Percentiles rank a stretch among this genome's conserved stretches.
Evolutionary conservation across 2,888 invertebrate genomes (phyloP).

Genomic region (Tupiocoris notatus): DNA sequence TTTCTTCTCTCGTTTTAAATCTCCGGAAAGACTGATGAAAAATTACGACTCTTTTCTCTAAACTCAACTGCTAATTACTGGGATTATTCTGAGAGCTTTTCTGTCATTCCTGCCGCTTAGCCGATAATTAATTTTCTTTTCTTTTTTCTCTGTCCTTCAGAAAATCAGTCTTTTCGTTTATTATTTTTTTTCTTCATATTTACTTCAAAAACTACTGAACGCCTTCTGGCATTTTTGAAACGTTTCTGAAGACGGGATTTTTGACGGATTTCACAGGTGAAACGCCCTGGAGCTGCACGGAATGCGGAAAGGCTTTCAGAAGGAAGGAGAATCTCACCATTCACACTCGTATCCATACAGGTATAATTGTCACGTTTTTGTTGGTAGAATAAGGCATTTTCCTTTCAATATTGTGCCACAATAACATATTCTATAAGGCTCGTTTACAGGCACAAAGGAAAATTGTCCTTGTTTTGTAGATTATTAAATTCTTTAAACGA

Average conservation of each 20-base stretch:
- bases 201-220: neutral
- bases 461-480: too few species aligned
- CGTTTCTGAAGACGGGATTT: neutral
- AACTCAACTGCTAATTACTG: neutral
- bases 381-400: too few species aligned
- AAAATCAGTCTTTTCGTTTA: neutral
- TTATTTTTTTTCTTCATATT: too few species aligned
- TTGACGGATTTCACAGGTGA: constrained; percentile 55
- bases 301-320: constrained; percentile 63
- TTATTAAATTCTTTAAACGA: too few species aligned
- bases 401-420: too few species aligned
- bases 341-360: constrained; percentile 52
- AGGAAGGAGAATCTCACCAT: constrained; percentile 52
- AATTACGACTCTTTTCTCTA: neutral
- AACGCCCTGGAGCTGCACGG: constrained; percentile 66
- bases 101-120: neutral
- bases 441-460: too few species aligned
- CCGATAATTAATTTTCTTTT: too few species aligned
- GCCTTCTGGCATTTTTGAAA: neutral
- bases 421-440: too few species aligned
- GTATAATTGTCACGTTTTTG: too few species aligned
- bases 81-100: neutral
- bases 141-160: neutral
- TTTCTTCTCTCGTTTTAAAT: neutral
- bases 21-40: neutral